Base-by-base conservation (phyloP, 2,113 vertebrate species). In the Oncorhynchus nerka region DNA sequence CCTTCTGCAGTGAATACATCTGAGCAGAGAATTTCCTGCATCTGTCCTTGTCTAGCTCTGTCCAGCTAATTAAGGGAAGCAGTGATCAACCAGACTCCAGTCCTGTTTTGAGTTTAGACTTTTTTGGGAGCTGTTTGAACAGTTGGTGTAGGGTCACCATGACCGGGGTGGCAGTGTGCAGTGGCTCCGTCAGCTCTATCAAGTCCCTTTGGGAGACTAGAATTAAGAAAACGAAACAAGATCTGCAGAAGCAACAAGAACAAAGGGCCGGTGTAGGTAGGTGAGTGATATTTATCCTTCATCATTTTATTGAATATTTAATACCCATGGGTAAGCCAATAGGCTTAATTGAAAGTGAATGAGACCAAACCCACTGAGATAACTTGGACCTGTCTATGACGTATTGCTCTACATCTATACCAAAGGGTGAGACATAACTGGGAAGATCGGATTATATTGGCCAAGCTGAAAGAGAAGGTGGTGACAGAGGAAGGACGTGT, bases 151-250 rank as follows among this genome's bases (percentile, higher is more conserved):
- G 73, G 83, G 71, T 86, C 67, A 83, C 79, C 88, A 96, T 97
- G 96, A 88, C 92, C 73, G 94, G 91, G 74, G 91, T 93, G 72
- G 86, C 79, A 2, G 84, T 89, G 9, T 45, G 39, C 9, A 11
- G 39, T 45, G 92, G 95, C 69, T 92, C 95, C 0, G 95, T 98
- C 78, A 88, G 83, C 86, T 93, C 95, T 76, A 93, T 96, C 71
- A 98, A 95, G 83, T 86, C 94, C 61, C 91, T 97, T 55, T 99
- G 97, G 97, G 97, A 98, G 91, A 93, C 89, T 24, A 94, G 95
- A 88, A 98, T 99, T 87, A 89, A 91, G 85, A 96, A 88, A 72
- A 89, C 90, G 81, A 94, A 82, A 69, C 92, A 96, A 78, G 94
- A 95, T 49, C 75, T 94, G 75, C 92, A 91, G 81, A 94, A 78